These are phyloP conservation scores for Philonicus albiceps DNA, from an alignment of 2,888 invertebrate species.

Conservation along the genomic window DNA sequence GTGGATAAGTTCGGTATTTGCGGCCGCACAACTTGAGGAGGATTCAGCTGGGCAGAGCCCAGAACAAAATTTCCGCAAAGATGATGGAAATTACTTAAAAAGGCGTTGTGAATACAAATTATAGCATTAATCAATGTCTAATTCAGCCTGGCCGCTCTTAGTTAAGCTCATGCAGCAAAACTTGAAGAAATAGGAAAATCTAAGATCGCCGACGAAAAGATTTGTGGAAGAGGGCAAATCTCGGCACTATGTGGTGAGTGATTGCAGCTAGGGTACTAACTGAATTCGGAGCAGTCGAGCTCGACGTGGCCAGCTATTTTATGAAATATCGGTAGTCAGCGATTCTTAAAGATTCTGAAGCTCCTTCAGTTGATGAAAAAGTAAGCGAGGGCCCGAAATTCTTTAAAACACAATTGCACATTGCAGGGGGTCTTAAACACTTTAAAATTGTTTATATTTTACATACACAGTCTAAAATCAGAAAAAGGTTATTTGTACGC, in stretches of 20 bases:
- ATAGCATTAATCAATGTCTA: constrained; percentile 44
- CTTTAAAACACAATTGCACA: not conserved
- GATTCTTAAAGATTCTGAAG: constrained; percentile 3
- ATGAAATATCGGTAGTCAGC: constrained; percentile 38
- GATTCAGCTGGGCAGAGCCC: not conserved
- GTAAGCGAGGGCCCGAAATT: not conserved
- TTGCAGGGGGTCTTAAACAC: not conserved
- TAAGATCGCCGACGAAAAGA: not conserved
- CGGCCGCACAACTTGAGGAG: not conserved
- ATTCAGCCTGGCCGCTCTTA: constrained; percentile 27
- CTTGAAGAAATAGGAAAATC: not conserved
- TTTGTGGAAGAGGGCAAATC: not conserved
- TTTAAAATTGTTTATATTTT: not conserved
- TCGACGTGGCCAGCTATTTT: constrained; percentile 11
- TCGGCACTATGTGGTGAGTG: not conserved
- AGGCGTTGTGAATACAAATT: constrained; percentile 42
- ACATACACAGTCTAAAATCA: no score
- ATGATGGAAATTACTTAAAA: constrained; percentile 34
- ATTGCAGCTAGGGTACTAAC: not conserved
- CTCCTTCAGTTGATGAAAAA: constrained; percentile 24
- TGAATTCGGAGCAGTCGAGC: not conserved
- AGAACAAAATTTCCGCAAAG: constrained; percentile 21
- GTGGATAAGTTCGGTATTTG: constrained; percentile 30
- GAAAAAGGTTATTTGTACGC: no score
- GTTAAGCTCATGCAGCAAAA: constrained; percentile 3